phyloP scores from a whole-genome alignment of 2,888 invertebrate genomes.

The Andrena hattorfiana region DNA sequence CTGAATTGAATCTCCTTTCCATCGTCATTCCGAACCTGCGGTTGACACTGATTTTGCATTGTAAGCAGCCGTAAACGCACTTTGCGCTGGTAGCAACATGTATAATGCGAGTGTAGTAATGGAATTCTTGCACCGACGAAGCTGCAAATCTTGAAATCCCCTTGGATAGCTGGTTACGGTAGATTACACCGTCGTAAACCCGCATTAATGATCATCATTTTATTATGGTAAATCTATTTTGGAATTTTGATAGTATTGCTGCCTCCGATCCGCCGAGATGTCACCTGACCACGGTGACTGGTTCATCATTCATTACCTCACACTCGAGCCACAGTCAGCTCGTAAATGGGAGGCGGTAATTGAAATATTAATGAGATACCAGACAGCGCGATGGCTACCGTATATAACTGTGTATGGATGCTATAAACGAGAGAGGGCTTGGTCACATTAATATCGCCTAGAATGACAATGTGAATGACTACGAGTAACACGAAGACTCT shows the following conservation, averaged over 20 bases:
- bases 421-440: constrained; percentile 58
- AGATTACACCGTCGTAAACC: constrained; percentile 28
- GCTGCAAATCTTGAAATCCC: constrained; percentile 20
- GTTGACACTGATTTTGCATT: constrained; percentile 40
- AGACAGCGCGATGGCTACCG: constrained; percentile 43
- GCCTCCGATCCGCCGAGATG: constrained; percentile 34
- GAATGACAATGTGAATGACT: constrained; percentile 53
- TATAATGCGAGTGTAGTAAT: constrained; percentile 33
- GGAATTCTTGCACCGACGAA: constrained; percentile 21
- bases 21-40: not conserved
- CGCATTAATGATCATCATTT: constrained; percentile 31
- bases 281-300: constrained; percentile 42
- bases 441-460: constrained; percentile 57
- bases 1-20: constrained; percentile 18
- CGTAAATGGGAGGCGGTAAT: constrained; percentile 66
- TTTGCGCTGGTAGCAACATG: constrained; percentile 31
- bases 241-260: constrained; percentile 50
- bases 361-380: constrained; percentile 72
- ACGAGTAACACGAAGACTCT: constrained; percentile 32
- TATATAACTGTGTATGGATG: constrained; percentile 29
- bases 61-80: constrained; percentile 35
- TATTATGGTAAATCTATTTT: constrained; percentile 46
- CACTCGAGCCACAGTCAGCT: constrained; percentile 25
- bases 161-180: constrained; percentile 9
- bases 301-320: constrained; percentile 46